phyloP scores from a whole-genome alignment of 2,888 invertebrate species.

The Hemaris fuciformis region DNA sequence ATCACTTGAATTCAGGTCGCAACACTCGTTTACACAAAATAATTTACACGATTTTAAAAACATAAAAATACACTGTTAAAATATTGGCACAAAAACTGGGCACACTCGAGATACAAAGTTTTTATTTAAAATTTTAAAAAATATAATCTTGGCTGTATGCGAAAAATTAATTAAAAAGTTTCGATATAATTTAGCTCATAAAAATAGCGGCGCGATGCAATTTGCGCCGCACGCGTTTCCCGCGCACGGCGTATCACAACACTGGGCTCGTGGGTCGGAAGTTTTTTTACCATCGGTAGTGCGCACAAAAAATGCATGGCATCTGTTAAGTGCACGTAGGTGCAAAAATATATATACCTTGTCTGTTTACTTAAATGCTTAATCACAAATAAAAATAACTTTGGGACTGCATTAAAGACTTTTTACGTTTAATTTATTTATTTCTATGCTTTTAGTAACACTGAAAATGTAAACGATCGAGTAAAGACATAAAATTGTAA shows the following conservation, averaged over 20 bases:
- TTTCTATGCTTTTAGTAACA: no score
- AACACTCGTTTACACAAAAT: not conserved
- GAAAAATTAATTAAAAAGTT: not conserved
- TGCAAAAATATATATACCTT: not conserved
- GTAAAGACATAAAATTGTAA: no score
- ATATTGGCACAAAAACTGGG: not conserved
- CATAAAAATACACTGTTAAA: not conserved
- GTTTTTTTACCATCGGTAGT: not conserved
- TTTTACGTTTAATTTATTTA: no score
- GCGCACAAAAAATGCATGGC: not conserved
- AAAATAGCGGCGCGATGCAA: not conserved
- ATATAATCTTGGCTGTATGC: not conserved
- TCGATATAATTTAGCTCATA: not conserved
- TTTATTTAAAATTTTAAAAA: not conserved
- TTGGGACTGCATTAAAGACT: no score
- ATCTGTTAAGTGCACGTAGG: not conserved
- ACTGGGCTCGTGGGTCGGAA: conserved; percentile 17
- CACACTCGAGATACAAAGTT: no score
- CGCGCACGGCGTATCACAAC: conserved; percentile 30
- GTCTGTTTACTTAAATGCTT: not conserved
- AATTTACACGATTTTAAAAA: not conserved
- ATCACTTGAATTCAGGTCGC: not conserved
- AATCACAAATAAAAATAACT: not conserved
- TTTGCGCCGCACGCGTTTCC: conserved; percentile 21
- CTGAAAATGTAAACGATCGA: no score